Percentiles rank a stretch among this genome's conserved stretches.
Evolutionary conservation across 2,113 vertebrate species (phyloP).

Genomic region (Rattus rattus): DNA sequence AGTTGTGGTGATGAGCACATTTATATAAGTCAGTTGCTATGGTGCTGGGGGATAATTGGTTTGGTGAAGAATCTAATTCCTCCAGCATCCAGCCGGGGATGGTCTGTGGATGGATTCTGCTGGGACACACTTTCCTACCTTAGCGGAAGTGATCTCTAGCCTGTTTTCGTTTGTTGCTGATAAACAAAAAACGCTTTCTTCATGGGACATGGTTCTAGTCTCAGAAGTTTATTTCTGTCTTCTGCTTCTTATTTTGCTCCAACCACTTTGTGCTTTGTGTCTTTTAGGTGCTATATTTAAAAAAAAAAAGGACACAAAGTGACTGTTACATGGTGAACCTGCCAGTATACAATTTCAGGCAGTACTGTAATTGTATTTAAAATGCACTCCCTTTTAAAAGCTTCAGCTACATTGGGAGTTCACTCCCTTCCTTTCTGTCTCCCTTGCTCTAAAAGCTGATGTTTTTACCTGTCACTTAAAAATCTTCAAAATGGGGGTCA

Average conservation of each 20-base stretch:
- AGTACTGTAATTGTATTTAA: slow-evolving; percentile 2
- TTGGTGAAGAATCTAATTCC: not conserved
- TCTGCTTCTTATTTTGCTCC: not conserved
- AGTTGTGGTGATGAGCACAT: not conserved
- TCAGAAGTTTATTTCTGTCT: not conserved
- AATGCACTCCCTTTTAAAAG: slow-evolving; percentile 22
- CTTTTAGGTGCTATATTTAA: not conserved
- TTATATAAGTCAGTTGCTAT: not conserved
- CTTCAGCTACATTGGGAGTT: slow-evolving; percentile 26
- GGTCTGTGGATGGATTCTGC: not conserved
- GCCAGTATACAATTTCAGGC: not conserved
- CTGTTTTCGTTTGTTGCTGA: not conserved
- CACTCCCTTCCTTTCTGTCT: slow-evolving; percentile 55
- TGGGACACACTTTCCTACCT: not conserved
- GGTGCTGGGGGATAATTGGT: not conserved
- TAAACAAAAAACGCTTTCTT: not conserved
- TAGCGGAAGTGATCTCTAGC: not conserved
- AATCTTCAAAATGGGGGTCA: slow-evolving; percentile 47
- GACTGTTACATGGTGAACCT: not conserved
- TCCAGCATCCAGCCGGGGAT: not conserved
- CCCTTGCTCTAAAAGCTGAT: slow-evolving; percentile 49
- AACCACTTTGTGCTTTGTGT: not conserved
- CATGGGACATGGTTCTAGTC: not conserved
- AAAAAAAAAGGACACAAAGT: not conserved
- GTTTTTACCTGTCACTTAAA: slow-evolving; percentile 41